These are phyloP conservation scores for Chaetophractus vellerosus DNA, from an alignment of 2,797 vertebrate genomes.

Conservation along the genomic window DNA sequence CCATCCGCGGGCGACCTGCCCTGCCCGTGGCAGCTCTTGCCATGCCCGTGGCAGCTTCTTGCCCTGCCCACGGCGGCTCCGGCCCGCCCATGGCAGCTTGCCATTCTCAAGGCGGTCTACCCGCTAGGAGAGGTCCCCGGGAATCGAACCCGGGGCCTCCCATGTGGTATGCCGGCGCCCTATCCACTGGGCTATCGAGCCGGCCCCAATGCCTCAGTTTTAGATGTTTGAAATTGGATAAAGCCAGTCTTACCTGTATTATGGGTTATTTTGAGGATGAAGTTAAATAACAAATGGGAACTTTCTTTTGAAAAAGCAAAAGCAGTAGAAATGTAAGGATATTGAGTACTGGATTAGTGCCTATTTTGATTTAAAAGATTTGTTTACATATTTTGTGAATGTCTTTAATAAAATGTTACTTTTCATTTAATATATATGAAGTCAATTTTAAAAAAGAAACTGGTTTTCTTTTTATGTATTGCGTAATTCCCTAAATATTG, in stretches of 20 bases:
- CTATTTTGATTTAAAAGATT: conserved; percentile 61
- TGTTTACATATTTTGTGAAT: conserved; percentile 63
- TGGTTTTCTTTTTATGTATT: conserved; percentile 17
- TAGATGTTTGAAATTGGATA: conserved; percentile 60
- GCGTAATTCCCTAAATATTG: conserved; percentile 24
- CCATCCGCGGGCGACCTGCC: too few relatives aligned
- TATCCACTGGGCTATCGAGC: too few relatives aligned
- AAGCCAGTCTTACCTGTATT: conserved; percentile 16
- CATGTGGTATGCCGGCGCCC: too few relatives aligned
- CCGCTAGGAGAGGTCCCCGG: too few relatives aligned
- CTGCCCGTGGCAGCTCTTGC: too few relatives aligned
- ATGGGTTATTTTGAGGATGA: conserved; percentile 48
- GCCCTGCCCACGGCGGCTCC: too few relatives aligned
- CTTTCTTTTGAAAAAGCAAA: conserved; percentile 68
- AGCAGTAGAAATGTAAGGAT: conserved; percentile 41
- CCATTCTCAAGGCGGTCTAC: too few relatives aligned
- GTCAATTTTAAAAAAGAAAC: conserved; percentile 61
- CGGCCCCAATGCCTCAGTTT: conserved; percentile 67
- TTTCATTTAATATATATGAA: conserved; percentile 62
- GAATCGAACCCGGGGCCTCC: too few relatives aligned
- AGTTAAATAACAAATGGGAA: conserved; percentile 56
- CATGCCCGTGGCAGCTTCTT: too few relatives aligned
- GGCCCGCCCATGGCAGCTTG: too few relatives aligned
- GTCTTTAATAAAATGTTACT: conserved; percentile 56
- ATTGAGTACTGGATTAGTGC: conserved; percentile 54